Percentiles rank a stretch among this genome's conserved stretches.
phyloP scores from a whole-genome alignment of 92 coral and sea anemone species.

The Palythoa grandiflora region DNA sequence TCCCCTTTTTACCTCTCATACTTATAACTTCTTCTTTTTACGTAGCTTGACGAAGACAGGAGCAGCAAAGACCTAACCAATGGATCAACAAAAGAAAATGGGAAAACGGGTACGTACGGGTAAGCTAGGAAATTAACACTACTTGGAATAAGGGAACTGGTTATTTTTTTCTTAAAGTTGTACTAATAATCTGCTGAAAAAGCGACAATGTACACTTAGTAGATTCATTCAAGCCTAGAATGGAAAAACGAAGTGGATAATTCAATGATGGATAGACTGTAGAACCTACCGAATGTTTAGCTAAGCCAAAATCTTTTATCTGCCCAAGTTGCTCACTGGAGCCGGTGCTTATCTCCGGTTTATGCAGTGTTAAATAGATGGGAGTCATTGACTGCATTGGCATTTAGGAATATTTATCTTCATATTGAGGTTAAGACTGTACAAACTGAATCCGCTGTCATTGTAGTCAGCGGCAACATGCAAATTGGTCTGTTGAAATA shows the following conservation, averaged over 20 bases:
- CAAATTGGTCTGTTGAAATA: no score
- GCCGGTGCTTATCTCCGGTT: no score
- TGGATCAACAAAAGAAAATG: slow-evolving; percentile 29
- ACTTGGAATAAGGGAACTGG: background rate
- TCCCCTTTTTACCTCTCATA: background rate
- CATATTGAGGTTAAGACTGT: no score
- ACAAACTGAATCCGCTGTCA: no score
- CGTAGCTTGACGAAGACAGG: background rate
- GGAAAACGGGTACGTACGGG: slow-evolving; percentile 18
- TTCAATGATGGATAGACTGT: background rate
- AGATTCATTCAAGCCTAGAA: background rate
- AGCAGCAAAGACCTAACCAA: slow-evolving; percentile 23
- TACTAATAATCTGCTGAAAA: background rate
- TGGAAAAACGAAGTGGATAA: background rate
- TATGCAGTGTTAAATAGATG: no score
- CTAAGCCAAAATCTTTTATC: no score
- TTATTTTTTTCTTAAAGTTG: background rate
- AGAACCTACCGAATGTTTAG: no score
- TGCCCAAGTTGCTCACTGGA: no score
- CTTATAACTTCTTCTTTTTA: background rate
- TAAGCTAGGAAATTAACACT: background rate
- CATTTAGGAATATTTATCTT: no score
- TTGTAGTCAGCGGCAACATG: no score
- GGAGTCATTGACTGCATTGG: no score
- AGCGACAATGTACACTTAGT: background rate